Evolutionary conservation across 1,140 invertebrate species (phyloP).

Genomic region (Zophobas morio): DNA sequence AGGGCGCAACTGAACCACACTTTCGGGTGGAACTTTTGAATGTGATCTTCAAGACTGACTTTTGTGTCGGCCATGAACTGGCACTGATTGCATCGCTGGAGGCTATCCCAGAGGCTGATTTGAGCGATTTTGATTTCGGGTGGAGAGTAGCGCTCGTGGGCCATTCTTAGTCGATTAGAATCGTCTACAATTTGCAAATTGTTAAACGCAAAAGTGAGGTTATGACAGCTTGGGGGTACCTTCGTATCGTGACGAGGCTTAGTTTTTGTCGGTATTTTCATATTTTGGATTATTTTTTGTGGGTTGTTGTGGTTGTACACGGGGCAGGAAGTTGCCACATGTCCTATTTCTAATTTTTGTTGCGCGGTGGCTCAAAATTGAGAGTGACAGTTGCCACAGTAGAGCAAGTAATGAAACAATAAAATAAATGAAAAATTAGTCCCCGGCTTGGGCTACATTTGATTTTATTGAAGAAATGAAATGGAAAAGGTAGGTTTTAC

Average conservation of each 20-base stretch:
- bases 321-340: neutral
- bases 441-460: too few relatives aligned
- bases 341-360: neutral
- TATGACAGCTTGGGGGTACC: too few relatives aligned
- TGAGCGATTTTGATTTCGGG: neutral
- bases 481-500: too few relatives aligned
- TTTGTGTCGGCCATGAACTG: neutral
- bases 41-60: neutral
- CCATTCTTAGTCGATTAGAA: neutral
- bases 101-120: neutral
- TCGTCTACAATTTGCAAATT: too few relatives aligned
- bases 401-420: too few relatives aligned
- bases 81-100: neutral
- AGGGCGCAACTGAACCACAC: neutral
- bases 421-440: too few relatives aligned
- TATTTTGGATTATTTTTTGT: neutral
- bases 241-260: neutral
- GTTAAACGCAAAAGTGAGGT: too few relatives aligned
- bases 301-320: neutral
- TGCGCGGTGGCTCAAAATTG: too few relatives aligned
- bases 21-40: neutral
- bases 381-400: too few relatives aligned
- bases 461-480: too few relatives aligned
- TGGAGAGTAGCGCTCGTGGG: neutral
- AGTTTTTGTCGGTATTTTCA: neutral